A percentile compares a stretch with the other conserved stretches of the same genome.
phyloP scores from a whole-genome alignment of 2,113 vertebrate species.

The Anhinga anhinga region DNA sequence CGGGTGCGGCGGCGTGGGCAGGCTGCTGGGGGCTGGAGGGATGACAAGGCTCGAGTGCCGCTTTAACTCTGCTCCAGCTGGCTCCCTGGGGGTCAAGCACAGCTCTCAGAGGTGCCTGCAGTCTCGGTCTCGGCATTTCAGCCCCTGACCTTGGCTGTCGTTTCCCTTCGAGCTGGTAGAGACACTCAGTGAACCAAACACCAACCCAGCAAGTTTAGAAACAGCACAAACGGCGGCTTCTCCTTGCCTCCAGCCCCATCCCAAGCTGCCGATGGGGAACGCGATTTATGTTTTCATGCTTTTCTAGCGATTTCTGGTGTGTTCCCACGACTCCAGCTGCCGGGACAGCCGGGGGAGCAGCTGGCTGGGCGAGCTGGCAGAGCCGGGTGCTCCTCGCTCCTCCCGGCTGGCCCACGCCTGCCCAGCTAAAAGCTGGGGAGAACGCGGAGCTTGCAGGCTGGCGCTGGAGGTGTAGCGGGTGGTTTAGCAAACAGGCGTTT shows the following conservation, averaged over 20 bases:
- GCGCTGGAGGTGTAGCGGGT: not conserved
- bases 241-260: not conserved
- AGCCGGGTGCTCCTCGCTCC: not conserved
- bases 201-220: not conserved
- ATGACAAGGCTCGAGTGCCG: not conserved
- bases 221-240: not conserved
- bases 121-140: not conserved
- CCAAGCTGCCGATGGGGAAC: not conserved
- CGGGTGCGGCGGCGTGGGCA: accelerated
- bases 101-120: not conserved
- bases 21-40: not conserved
- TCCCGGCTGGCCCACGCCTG: conserved; percentile 11
- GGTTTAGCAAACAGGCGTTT: not conserved
- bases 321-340: conserved; percentile 55
- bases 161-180: not conserved
- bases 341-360: conserved; percentile 47
- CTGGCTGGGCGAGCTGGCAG: conserved; percentile 40
- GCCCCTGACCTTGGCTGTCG: not conserved
- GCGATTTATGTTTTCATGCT: conserved; percentile 38
- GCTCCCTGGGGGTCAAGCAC: not conserved
- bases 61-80: not conserved
- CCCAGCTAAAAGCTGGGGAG: not conserved
- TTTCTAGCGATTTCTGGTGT: conserved; percentile 32
- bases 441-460: not conserved
- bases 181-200: not conserved